These are phyloP conservation scores for Synanthedon formicaeformis DNA, from an alignment of 2,888 invertebrate species.

Conservation along the genomic window DNA sequence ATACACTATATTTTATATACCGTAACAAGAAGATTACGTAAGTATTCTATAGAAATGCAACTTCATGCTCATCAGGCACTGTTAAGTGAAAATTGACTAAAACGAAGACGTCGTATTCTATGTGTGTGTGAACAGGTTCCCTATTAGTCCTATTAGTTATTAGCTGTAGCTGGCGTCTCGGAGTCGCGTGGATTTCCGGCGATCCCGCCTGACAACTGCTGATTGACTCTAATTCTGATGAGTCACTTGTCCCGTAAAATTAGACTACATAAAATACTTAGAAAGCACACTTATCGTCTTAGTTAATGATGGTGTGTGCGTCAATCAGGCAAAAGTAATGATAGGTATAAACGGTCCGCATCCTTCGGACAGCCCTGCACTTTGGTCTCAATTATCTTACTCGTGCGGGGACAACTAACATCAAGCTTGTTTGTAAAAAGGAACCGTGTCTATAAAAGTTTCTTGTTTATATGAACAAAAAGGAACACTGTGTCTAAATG, in stretches of 20 bases:
- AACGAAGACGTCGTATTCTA: constrained; percentile 6
- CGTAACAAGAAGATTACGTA: no score
- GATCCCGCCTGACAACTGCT: constrained; percentile 24
- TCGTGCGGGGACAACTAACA: no score
- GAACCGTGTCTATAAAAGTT: no score
- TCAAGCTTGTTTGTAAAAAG: no score
- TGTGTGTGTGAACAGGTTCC: constrained; percentile 24
- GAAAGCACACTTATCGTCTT: constrained; percentile 10
- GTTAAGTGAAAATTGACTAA: constrained; percentile 25
- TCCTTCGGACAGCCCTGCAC: constrained; percentile 8
- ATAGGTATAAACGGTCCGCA: constrained; percentile 20
- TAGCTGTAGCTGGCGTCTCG: constrained; percentile 19
- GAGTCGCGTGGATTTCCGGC: constrained; percentile 43
- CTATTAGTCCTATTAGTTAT: constrained; percentile 23
- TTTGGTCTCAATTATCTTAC: background rate
- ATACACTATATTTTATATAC: no score
- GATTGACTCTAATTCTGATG: constrained; percentile 18
- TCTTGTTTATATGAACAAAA: no score
- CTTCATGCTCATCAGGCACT: constrained; percentile 2
- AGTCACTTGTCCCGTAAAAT: constrained; percentile 20
- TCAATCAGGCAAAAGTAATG: constrained; percentile 41
- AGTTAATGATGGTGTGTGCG: constrained; percentile 25
- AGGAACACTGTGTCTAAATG: no score
- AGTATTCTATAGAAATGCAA: background rate
- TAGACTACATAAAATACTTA: background rate